phyloP scores from a whole-genome alignment of 2,797 vertebrate genomes.

The Anniella stebbinsi region DNA sequence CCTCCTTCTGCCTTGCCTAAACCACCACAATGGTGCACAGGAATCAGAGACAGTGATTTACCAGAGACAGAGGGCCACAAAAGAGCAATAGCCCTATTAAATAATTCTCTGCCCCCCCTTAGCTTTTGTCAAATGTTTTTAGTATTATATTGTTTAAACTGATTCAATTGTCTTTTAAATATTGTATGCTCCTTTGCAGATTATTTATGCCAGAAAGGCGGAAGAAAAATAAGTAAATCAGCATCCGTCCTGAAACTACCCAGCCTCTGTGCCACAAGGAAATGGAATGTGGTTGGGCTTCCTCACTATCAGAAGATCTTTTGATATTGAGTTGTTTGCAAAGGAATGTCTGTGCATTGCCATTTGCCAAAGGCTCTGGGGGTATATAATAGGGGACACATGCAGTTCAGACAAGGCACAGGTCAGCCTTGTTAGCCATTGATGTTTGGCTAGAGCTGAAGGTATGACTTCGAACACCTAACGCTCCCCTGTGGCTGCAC shows the following conservation, averaged over 20 bases:
- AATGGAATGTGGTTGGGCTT: neutral
- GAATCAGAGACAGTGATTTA: neutral
- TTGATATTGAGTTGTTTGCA: neutral
- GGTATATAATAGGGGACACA: too few species aligned
- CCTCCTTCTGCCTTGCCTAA: too few species aligned
- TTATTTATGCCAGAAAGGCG: neutral
- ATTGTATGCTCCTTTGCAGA: neutral
- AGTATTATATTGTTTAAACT: neutral
- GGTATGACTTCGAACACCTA: neutral
- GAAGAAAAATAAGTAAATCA: neutral
- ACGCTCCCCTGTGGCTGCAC: neutral
- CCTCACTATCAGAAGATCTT: neutral
- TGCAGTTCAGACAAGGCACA: neutral
- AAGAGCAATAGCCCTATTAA: neutral
- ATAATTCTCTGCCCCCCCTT: neutral
- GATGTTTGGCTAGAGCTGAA: neutral
- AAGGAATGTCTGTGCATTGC: neutral
- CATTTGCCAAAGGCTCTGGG: neutral
- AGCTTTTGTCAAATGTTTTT: neutral
- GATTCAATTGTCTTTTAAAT: neutral
- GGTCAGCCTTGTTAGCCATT: neutral
- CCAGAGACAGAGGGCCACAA: neutral
- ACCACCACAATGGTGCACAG: too few species aligned
- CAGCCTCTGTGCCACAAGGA: neutral
- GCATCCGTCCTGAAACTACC: neutral